These are phyloP conservation scores for Papilio polyxenes DNA, from an alignment of 1,140 invertebrate species.

Conservation along the genomic window DNA sequence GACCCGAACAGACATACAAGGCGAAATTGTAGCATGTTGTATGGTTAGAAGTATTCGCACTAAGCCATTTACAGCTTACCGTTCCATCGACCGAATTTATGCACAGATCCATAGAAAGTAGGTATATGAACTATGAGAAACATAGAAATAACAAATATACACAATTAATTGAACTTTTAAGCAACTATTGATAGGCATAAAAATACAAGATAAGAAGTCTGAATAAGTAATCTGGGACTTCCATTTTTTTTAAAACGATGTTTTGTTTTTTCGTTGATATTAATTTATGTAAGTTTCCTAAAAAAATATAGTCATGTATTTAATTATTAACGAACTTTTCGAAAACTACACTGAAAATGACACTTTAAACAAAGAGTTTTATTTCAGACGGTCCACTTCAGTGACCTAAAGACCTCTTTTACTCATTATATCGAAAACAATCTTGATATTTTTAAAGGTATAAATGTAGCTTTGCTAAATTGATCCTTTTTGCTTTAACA, in stretches of 20 bases:
- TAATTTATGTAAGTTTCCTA: neutral
- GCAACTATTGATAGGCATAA: neutral
- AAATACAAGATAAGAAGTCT: neutral
- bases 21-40: conserved; percentile 1
- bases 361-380: conserved; percentile 14
- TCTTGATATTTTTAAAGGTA: conserved; percentile 11
- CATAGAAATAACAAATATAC: neutral
- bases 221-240: neutral
- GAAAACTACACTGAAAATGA: neutral
- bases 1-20: neutral
- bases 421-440: conserved; percentile 17
- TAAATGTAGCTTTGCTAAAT: neutral
- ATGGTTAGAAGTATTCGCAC: conserved; percentile 16
- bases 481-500: neutral
- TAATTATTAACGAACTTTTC: neutral
- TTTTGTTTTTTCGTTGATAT: too few relatives aligned
- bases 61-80: conserved; percentile 14
- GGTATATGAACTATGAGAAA: neutral
- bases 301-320: neutral
- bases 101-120: neutral
- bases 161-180: neutral
- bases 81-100: neutral
- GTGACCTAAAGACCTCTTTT: conserved; percentile 24
- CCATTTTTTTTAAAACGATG: neutral
- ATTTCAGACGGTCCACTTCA: conserved; percentile 22